Evolutionary conservation across 2,113 vertebrate species (phyloP).

Genomic region (Cariama cristata): DNA sequence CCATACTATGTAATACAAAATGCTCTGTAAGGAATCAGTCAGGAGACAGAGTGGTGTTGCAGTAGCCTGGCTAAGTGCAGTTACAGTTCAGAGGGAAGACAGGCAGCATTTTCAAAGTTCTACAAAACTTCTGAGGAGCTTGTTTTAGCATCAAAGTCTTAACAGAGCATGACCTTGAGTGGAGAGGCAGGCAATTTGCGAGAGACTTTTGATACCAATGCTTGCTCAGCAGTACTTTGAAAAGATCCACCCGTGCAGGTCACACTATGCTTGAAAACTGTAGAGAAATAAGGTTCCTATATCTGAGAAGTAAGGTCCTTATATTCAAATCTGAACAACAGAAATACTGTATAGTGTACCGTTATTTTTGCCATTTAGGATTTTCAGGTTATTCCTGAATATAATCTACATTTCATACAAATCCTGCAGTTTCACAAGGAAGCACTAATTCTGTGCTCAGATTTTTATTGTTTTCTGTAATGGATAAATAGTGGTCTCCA

Average conservation of each 20-base stretch:
- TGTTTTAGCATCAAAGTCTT: neutral
- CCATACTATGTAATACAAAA: neutral
- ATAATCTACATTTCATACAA: neutral
- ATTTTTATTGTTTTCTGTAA: neutral
- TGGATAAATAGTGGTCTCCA: neutral
- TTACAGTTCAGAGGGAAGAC: neutral
- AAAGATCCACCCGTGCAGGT: neutral
- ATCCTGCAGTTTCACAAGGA: neutral
- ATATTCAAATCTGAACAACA: neutral
- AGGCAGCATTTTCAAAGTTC: neutral
- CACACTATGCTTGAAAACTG: neutral
- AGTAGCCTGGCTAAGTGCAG: neutral
- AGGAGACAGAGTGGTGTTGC: neutral
- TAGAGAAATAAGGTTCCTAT: neutral
- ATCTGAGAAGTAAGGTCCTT: neutral
- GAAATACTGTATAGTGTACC: neutral
- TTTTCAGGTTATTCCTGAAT: neutral
- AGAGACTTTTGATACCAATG: neutral
- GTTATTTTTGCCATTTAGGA: neutral
- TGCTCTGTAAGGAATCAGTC: neutral
- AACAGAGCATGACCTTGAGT: slow-evolving; percentile 19
- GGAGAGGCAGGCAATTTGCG: neutral
- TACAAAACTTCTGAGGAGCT: neutral
- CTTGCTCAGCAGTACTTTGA: neutral
- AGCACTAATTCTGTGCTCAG: neutral